Evolutionary conservation across 2,888 invertebrate genomes (phyloP), one percentile per base, ranked within the genome.

Genomic region (Plusia festucae): DNA sequence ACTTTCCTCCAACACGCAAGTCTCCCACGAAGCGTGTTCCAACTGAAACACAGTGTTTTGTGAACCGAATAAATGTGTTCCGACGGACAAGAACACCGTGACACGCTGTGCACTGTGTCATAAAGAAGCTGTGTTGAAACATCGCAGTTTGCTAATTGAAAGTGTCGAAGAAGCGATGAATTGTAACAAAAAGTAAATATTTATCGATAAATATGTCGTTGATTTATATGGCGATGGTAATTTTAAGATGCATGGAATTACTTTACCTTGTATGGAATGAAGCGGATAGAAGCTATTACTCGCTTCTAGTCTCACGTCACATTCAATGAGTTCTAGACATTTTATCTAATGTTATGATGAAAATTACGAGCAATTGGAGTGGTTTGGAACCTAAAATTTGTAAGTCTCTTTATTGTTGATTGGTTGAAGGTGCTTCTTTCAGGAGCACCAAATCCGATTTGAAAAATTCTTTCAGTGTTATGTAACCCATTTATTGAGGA

Each of bases 1-100:
- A 74, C 78, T 74, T 80, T 78, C 81, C 53, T 71, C 46, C n/a
- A 65, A 61, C 78, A 78, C 81, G 67, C 74, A 61, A 20, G 15
- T 68, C 52, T 58, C 57, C 34, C 59, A 44, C 58, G 32, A 55
- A 0, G 22, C 49, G 65, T 62, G 22, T 78, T 74, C 51, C 52
- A 70, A 20, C 27, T 68, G 1, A 16, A 22, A 59, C 49, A 52
- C 34, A 20, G 63, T 70, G 70, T 32, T 24, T 9, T 2, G 9
- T 30, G 11, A 4, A 11, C n/a, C n/a, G n/a, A 7, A 44, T 30
- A 16, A 59, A 22, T n/a, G 16, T 53, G 46, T 53, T 24, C 24
- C 15, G 52, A 32, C 1, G 20, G n/a, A 32, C n/a, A 4, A 56
- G 16, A 27, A 24, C 20, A 40, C 4, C 13, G n/a, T 8, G 22